Evolutionary conservation across 2,113 vertebrate species (phyloP), one percentile per base, ranked within the genome.

Genomic region (Melanostigma gelatinosum): DNA sequence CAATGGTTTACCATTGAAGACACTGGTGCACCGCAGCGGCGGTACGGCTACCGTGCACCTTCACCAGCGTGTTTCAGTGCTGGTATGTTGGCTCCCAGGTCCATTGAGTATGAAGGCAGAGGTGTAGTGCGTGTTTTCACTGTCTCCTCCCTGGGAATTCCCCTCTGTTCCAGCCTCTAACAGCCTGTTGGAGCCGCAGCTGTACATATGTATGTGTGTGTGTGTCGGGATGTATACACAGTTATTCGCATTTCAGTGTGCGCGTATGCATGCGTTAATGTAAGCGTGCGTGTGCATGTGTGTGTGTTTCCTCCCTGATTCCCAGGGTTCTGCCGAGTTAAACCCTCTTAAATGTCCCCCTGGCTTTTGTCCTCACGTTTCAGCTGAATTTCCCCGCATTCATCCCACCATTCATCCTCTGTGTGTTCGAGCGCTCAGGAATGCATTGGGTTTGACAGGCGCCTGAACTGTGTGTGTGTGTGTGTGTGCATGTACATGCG

Each of bases 331-430:
- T 88, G 83, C 83, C 0, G 85, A 93, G 91, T 92, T 93, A 92
- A 94, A 92, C 87, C 93, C 92, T 93, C 90, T 93, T 94, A 94
- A 94, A 94, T 93, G 90, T 92, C 93, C 93, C 93, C 89, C 92
- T 92, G 89, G 92, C 92, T 92, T 95, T 95, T 95, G 94, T 95
- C 94, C 91, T 93, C 88, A 89, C 84, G 73, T 94, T 94, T 94
- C 93, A 93, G 91, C 90, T 90, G 92, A 94, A 93, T 94, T 94
- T 94, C 92, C 87, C 89, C 48, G 86, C 93, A 92, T 94, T 94
- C 92, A 94, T 83, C 82, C 88, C 86, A 75, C 87, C 88, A 91
- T 93, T 94, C 92, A 93, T 85, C 74, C 87, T 72, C 81, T 72
- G 85, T 72, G 90, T 86, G 90, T 91, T 84, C 69, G 82, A 92